phyloP scores from a whole-genome alignment of 1,140 invertebrate species.

The Drosophila mojavensis region DNA sequence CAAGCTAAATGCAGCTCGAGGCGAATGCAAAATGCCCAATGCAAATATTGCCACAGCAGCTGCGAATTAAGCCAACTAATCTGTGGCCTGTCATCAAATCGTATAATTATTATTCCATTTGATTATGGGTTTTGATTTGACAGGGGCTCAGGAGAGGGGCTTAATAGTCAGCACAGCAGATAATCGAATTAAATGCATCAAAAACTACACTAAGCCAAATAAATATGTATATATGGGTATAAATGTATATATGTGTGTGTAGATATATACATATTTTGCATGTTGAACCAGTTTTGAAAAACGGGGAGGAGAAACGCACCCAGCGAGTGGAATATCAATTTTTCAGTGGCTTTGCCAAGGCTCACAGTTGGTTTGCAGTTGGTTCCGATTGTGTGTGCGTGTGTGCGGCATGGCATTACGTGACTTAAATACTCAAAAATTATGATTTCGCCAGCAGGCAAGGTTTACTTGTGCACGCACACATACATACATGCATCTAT shows the following conservation, averaged over 20 bases:
- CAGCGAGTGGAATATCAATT: constrained; percentile 41
- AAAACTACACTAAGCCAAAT: constrained; percentile 19
- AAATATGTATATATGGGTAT: neutral
- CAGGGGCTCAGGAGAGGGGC: neutral
- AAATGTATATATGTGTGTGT: neutral
- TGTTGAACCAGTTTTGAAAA: constrained; percentile 34
- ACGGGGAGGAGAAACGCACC: neutral
- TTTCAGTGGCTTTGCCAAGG: constrained; percentile 47
- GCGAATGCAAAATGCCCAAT: constrained; percentile 47
- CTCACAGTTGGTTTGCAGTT: constrained; percentile 29
- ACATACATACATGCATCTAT: neutral
- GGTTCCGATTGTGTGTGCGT: constrained; percentile 38
- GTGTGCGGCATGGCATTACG: constrained; percentile 41
- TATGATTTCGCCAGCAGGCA: constrained; percentile 47
- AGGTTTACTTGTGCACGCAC: constrained; percentile 3
- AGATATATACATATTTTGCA: constrained; percentile 5
- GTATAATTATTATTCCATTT: constrained; percentile 49
- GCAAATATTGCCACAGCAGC: constrained; percentile 45
- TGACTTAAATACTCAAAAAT: constrained; percentile 56
- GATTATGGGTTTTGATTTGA: constrained; percentile 41
- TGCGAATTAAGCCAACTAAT: constrained; percentile 45
- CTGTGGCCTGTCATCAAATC: constrained; percentile 33
- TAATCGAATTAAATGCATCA: constrained; percentile 50
- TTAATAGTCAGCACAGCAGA: constrained; percentile 27
- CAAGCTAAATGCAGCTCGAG: constrained; percentile 13